Base-by-base conservation (phyloP, 2,113 vertebrate genomes). In the Epinephelus moara region DNA sequence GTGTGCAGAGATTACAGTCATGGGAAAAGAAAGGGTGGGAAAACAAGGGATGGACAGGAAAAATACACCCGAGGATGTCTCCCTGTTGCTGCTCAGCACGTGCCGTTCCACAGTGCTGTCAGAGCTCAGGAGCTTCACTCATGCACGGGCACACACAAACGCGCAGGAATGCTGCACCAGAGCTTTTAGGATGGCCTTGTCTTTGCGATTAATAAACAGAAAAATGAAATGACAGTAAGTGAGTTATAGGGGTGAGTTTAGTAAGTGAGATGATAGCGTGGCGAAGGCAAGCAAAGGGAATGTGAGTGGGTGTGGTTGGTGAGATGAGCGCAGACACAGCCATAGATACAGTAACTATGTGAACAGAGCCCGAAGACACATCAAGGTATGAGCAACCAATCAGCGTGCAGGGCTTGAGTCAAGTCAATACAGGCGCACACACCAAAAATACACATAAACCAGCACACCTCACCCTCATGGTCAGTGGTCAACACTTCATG, bases 311-410 rank as follows among this genome's bases (percentile, higher is more conserved):
- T 89, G 92, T 89, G 91, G 92, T 88, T 87, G 88, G 88, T 76
- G 85, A 90, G 87, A 93, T 84, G 80, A 91, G 79, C 60, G 21
- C 72, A 92, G 86, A 89, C 78, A 76, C 81, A 87, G 92, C 90
- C 93, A 88, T 93, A 93, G 90, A 88, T 93, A 92, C 92, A 81
- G 93, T 93, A 93, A 94, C 90, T 91, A 94, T 93, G 91, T 89
- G 88, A 93, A 88, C 92, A 85, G 84, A 91, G 88, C 80, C 75
- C 30, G 27, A 78, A 90, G 80, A 88, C 82, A 84, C 86, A 85
- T 81, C 75, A 88, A 87, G 78, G 82, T 82, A 86, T 76, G 79
- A 89, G 70, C 81, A 87, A 78, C 90, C 92, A 93, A 92, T 92
- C 86, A 86, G 90, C 62, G 75, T 25, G 8, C 85, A 67, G 59